Percentiles rank a stretch among this genome's conserved stretches.
Evolutionary conservation across 2,888 invertebrate species (phyloP).

Genomic region (Drosophila siamana): DNA sequence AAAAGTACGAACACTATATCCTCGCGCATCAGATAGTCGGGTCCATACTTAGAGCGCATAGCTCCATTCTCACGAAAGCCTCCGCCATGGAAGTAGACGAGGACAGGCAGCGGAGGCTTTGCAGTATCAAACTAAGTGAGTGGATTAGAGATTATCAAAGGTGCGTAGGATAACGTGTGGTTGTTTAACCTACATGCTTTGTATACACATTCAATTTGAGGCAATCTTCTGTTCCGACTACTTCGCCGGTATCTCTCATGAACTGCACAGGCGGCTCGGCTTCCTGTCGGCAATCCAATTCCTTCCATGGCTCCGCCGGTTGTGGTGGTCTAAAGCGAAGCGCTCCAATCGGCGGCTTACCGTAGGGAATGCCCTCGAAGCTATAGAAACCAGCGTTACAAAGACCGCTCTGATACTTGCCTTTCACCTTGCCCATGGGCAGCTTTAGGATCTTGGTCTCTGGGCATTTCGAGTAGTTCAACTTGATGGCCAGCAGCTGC

Average conservation of each 20-base stretch:
- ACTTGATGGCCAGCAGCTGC: conserved; percentile 6
- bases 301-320: conserved; percentile 83
- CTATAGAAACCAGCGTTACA: conserved; percentile 68
- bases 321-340: conserved; percentile 79
- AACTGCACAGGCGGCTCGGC: conserved; percentile 55
- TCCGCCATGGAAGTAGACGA: conserved; percentile 86
- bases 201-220: conserved; percentile 77
- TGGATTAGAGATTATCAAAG: background rate
- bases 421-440: conserved; percentile 71
- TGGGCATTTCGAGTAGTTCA: conserved; percentile 12
- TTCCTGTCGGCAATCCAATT: conserved; percentile 61
- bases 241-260: conserved; percentile 53
- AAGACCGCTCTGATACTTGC: conserved; percentile 64
- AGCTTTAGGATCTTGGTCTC: conserved; percentile 47
- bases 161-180: background rate
- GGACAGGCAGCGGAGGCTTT: conserved; percentile 76
- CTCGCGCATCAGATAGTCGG: conserved; percentile 85
- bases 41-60: conserved; percentile 79
- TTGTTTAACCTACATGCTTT: conserved; percentile 51
- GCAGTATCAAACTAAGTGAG: conserved; percentile 51
- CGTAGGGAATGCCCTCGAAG: conserved; percentile 82
- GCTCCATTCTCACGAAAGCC: conserved; percentile 85
- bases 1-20: conserved; percentile 85
- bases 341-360: conserved; percentile 71
- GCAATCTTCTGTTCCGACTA: conserved; percentile 79